Conservation (phyloP, 1,140 invertebrate species). For the Diprion similis region DNA sequence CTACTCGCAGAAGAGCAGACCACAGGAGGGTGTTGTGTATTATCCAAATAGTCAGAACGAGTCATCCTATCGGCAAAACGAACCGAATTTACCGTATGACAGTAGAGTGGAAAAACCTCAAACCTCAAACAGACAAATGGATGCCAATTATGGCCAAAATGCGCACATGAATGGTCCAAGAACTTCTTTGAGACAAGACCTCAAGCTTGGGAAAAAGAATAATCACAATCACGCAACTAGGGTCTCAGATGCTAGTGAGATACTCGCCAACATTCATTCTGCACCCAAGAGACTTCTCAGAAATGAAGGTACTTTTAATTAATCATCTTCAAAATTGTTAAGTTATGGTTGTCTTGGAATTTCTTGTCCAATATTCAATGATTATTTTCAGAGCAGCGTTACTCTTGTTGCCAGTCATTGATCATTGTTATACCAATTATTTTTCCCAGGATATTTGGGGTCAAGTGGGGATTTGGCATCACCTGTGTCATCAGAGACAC, state of each 20-base stretch:
- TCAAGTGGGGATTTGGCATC: slow-evolving; percentile 44
- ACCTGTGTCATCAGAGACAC: slow-evolving; percentile 37
- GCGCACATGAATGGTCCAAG: slow-evolving; percentile 6
- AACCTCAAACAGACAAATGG: slow-evolving; percentile 4
- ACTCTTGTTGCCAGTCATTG: slow-evolving; percentile 13
- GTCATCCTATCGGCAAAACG: slow-evolving; percentile 22
- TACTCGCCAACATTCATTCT: neutral
- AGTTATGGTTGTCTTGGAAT: too few species aligned
- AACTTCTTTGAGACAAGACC: neutral
- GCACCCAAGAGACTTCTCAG: slow-evolving; percentile 33
- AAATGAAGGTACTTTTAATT: slow-evolving; percentile 38
- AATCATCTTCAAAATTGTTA: too few species aligned
- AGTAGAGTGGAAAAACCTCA: neutral
- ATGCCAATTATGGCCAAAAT: neutral
- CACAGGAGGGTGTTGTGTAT: slow-evolving; percentile 27
- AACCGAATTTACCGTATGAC: slow-evolving; percentile 14
- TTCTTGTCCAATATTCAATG: too few species aligned
- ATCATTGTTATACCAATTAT: slow-evolving; percentile 9
- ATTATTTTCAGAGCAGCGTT: neutral
- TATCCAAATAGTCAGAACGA: slow-evolving; percentile 33
- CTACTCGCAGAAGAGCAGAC: slow-evolving; percentile 24
- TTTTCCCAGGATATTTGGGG: slow-evolving; percentile 39
- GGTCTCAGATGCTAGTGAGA: neutral
- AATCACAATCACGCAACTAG: neutral
- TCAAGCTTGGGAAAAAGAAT: neutral